These are phyloP conservation scores for Phaethon lepturus DNA, from an alignment of 2,113 vertebrate species.

Conservation along the genomic window DNA sequence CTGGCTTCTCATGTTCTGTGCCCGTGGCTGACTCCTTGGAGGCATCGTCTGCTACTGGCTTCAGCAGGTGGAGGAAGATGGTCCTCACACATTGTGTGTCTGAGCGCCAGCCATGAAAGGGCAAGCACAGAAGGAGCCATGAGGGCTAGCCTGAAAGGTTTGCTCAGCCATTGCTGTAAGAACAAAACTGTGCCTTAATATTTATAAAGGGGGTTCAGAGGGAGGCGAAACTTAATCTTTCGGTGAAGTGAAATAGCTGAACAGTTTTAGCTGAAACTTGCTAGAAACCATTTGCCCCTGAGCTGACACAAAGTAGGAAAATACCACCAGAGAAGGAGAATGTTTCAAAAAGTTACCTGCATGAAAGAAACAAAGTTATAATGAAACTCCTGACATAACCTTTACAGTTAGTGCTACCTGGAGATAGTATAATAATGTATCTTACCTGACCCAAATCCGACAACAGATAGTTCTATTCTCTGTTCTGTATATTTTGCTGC, in stretches of 20 bases:
- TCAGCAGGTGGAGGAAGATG: not conserved
- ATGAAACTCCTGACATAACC: not conserved
- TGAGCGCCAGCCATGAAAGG: not conserved
- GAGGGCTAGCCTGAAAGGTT: not conserved
- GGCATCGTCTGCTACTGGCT: accelerated
- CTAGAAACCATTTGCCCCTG: not conserved
- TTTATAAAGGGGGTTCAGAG: not conserved
- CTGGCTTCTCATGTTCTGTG: accelerated
- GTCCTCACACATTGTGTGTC: accelerated
- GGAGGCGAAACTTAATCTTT: not conserved
- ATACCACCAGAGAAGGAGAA: not conserved
- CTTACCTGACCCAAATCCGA: constrained; percentile 4
- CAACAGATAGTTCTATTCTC: not conserved
- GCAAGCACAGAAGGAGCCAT: accelerated
- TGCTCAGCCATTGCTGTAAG: not conserved
- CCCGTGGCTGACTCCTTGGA: not conserved
- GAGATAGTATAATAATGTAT: not conserved
- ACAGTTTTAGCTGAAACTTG: not conserved
- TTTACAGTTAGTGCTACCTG: not conserved
- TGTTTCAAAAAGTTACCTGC: not conserved
- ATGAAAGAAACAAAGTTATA: not conserved
- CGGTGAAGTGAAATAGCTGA: not conserved
- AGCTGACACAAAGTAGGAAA: not conserved
- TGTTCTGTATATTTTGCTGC: not conserved
- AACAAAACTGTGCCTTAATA: not conserved